phyloP scores from a whole-genome alignment of 2,113 vertebrate species.

The Labrus mixtus region DNA sequence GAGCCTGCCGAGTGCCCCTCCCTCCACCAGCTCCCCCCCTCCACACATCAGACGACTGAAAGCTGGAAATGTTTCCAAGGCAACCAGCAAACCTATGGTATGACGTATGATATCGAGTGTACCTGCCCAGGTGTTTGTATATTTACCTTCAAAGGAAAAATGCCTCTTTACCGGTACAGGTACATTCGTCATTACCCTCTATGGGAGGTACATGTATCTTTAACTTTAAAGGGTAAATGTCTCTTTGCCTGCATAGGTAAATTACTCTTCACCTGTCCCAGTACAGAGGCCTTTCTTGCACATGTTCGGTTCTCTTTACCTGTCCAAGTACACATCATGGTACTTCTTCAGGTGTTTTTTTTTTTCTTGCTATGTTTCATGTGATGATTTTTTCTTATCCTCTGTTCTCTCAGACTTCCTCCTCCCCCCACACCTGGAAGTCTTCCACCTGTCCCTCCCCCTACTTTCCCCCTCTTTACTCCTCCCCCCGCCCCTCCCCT shows the following conservation, averaged over 20 bases:
- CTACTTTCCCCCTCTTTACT: not conserved
- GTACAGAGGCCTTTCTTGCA: no score
- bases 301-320: no score
- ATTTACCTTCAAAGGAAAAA: not conserved
- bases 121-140: not conserved
- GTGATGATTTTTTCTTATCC: not conserved
- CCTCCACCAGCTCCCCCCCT: slow-evolving; percentile 77
- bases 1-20: slow-evolving; percentile 83
- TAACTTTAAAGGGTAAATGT: not conserved
- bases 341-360: not conserved
- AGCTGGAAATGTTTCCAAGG: slow-evolving; percentile 26
- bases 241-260: no score
- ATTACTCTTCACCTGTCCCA: not conserved
- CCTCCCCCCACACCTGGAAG: slow-evolving; percentile 41
- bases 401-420: slow-evolving; percentile 6
- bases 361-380: not conserved
- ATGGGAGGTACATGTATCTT: no score
- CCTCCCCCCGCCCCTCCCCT: slow-evolving; percentile 80
- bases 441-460: slow-evolving; percentile 54
- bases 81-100: slow-evolving; percentile 79
- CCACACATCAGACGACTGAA: slow-evolving; percentile 5
- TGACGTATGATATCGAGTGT: not conserved
- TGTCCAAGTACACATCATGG: not conserved
- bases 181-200: not conserved
- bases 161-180: not conserved